phyloP scores from a whole-genome alignment of 2,888 invertebrate species.

The Apamea anceps region DNA sequence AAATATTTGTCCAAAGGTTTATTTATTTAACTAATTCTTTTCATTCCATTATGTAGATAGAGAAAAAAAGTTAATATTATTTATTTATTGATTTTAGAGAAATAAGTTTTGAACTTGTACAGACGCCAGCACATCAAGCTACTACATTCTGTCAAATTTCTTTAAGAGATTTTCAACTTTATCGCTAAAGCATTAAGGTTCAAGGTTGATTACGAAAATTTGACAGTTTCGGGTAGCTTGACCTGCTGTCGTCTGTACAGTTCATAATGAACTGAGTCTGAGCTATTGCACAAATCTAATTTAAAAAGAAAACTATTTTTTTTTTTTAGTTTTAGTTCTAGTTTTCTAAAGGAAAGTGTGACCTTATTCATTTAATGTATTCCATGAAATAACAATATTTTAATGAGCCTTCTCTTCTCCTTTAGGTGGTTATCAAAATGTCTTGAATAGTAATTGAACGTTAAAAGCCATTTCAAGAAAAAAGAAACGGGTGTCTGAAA shows the following conservation, averaged over 20 bases:
- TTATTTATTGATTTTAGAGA: too few species aligned
- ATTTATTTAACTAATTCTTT: slow-evolving; percentile 30
- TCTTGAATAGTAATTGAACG: not conserved
- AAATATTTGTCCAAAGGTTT: slow-evolving; percentile 20
- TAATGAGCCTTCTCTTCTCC: not conserved
- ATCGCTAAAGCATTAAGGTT: too few species aligned
- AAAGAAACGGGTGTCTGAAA: not conserved
- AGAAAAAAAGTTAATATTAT: slow-evolving; percentile 30
- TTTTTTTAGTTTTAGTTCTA: not conserved
- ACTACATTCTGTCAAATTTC: too few species aligned
- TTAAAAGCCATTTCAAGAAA: not conserved
- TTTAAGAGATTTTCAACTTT: too few species aligned
- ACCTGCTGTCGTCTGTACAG: too few species aligned
- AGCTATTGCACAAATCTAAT: slow-evolving; percentile 11
- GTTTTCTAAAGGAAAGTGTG: not conserved
- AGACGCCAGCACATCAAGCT: too few species aligned
- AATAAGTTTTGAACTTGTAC: slow-evolving; percentile 32
- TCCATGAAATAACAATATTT: not conserved
- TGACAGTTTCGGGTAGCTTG: too few species aligned
- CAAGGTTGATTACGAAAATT: too few species aligned
- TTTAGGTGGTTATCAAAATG: not conserved
- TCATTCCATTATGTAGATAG: slow-evolving; percentile 9
- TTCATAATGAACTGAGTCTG: slow-evolving; percentile 27
- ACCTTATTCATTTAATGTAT: not conserved
- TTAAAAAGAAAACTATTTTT: not conserved